Evolutionary conservation across 1,140 invertebrate genomes (phyloP), one percentile per base, ranked within the genome.

Genomic region (Pristionchus pacificus): DNA sequence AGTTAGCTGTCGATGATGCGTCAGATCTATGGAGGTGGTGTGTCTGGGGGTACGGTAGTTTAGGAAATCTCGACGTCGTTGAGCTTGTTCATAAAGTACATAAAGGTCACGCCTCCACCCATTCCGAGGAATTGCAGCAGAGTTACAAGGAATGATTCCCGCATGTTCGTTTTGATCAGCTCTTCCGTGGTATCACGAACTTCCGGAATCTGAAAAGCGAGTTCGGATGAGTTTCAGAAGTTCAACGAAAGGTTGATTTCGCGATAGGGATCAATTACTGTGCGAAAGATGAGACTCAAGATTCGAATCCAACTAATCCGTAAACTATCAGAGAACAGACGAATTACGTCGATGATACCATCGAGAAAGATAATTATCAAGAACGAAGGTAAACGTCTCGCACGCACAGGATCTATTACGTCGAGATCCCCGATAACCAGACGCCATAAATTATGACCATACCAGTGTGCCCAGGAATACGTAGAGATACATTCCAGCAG

Each of bases 401-500:
- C n/a, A n/a, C n/a, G n/a, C n/a, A n/a, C n/a, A n/a, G n/a, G n/a
- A n/a, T n/a, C n/a, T n/a, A n/a, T 19, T 24, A 24, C 64, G 2
- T 72, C 2, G 1, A n/a, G 19, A 15, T 1, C 58, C 15, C 30
- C 27, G 62, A 14, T 29, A 60, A 28, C 1, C 15, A 28, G 15
- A 64, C 74, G 31, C 31, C 10, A 15, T 73, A 25, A 28, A 10
- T 61, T 14, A 28, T 63, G 19, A 27, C 65, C 74, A 77, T 58
- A 78, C 77, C 33, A 80, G 64, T 10, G 75, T 79, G 30, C 77
- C 75, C 57, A 78, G 49, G 57, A 77, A 77, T 19, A 78, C 80
- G 59, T 78, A 78, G 30, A 80, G 59, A 60, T 78, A 78, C 77
- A 78, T 78, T 57, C 77, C 77, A 24, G 64, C 63, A 2, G 78